Percentiles rank a stretch among this genome's conserved stretches.
These are phyloP conservation scores for Epinotia nisella DNA, from an alignment of 2,888 invertebrate species.

Conservation along the genomic window DNA sequence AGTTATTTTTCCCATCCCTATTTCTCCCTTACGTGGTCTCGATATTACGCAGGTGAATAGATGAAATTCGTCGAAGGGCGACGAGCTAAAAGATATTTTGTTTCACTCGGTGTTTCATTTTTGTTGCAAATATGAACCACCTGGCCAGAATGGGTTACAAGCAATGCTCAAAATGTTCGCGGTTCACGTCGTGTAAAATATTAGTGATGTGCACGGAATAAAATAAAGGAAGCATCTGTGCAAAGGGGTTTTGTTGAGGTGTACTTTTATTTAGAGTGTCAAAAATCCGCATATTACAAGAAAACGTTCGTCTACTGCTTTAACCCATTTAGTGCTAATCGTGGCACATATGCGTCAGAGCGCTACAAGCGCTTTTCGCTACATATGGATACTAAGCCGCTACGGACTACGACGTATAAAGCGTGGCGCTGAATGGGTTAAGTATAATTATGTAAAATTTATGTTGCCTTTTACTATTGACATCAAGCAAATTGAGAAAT, in stretches of 20 bases:
- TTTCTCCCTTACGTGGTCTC: conserved; percentile 23
- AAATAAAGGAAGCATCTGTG: conserved; percentile 13
- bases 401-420: no score
- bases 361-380: no score
- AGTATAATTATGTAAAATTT: no score
- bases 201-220: conserved; percentile 28
- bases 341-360: no score
- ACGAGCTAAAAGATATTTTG: conserved; percentile 43
- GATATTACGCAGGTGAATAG: conserved; percentile 44
- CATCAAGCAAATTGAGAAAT: no score
- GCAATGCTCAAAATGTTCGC: conserved; percentile 31
- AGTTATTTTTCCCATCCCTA: conserved; percentile 1
- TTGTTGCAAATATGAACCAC: conserved; percentile 43
- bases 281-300: conserved; percentile 5
- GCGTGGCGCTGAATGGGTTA: no score
- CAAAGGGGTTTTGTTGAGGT: conserved; percentile 6
- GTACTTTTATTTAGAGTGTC: conserved; percentile 8
- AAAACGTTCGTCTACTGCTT: no score
- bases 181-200: conserved; percentile 27
- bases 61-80: conserved; percentile 44
- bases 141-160: conserved; percentile 40
- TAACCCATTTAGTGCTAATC: no score
- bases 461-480: not conserved
- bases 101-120: conserved; percentile 42
- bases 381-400: no score